phyloP scores from a whole-genome alignment of 2,113 vertebrate species.

The Chionodraco myersi region DNA sequence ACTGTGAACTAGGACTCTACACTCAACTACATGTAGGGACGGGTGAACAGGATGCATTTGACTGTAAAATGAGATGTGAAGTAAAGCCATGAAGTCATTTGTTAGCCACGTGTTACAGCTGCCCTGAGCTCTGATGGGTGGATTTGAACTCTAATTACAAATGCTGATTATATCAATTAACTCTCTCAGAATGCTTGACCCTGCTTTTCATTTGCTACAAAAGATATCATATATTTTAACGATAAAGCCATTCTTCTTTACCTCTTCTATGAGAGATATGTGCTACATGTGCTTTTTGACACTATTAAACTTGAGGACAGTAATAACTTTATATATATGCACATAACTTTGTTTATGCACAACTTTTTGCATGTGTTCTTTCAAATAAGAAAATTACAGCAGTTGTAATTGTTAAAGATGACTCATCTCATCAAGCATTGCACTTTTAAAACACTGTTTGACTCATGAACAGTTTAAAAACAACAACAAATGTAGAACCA shows the following conservation, averaged over 20 bases:
- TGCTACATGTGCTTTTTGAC: background rate
- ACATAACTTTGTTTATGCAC: no score
- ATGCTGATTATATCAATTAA: background rate
- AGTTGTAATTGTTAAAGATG: background rate
- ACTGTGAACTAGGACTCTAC: constrained; percentile 7
- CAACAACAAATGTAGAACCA: no score
- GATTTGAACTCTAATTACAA: background rate
- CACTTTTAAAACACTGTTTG: background rate
- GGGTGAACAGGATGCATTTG: constrained; percentile 27
- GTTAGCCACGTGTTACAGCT: background rate
- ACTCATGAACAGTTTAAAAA: background rate
- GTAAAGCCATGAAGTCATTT: background rate
- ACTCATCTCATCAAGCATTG: background rate
- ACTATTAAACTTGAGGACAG: background rate
- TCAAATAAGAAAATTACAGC: background rate
- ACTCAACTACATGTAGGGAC: background rate
- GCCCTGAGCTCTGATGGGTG: background rate
- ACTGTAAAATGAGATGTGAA: constrained; percentile 56
- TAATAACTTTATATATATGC: background rate
- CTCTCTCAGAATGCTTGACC: background rate
- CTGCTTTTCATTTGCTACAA: background rate
- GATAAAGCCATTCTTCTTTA: background rate
- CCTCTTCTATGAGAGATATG: background rate
- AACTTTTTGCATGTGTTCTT: background rate
- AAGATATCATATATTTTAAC: background rate